Base-by-base conservation (phyloP, 2,888 invertebrate species). In the Acronicta alni region DNA sequence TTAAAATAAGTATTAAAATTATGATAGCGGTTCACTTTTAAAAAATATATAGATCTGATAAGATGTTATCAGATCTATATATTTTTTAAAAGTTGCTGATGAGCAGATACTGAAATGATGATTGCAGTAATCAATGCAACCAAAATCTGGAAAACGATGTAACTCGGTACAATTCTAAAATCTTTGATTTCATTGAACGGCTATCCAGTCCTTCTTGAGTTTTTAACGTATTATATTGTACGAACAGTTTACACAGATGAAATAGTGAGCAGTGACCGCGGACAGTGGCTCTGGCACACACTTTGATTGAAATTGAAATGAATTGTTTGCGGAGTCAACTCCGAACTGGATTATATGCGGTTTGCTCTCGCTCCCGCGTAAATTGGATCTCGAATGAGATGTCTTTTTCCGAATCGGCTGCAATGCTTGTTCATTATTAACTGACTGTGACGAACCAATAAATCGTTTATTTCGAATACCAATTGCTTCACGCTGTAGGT, bases 321-420 rank as follows among this genome's bases (percentile, higher is more conserved):
- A 90, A 91, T 90, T 91, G 92, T 92, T 91, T 90, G 89, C 84
- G 66, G 84, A 88, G 88, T 85, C 83, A 80, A 84, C 85, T 79
- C 71, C 74, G 77, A 78, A 78, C 84, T 81, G 82, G 83, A 85
- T 85, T 86, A 85, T 86, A 81, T 87, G 90, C 83, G 89, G 90
- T 85, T 86, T 81, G 80, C 82, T 81, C 82, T 68, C 81, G 71
- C 82, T 77, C 77, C 70, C 58, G 80, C 82, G 86, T 84, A 88
- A 89, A 91, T 91, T 92, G 89, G 84, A 89, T 90, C 85, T 81
- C 82, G 86, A 87, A 89, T 89, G 85, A 85, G 86, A 89, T 85
- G 89, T 88, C 87, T 86, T 88, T 89, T 87, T 84, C 79, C 66
- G 77, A 83, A 79, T 81, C 75, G 76, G 57, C 72, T 80, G 77